Conservation (phyloP, 1,140 invertebrate species). For the Eupeodes corollae region DNA sequence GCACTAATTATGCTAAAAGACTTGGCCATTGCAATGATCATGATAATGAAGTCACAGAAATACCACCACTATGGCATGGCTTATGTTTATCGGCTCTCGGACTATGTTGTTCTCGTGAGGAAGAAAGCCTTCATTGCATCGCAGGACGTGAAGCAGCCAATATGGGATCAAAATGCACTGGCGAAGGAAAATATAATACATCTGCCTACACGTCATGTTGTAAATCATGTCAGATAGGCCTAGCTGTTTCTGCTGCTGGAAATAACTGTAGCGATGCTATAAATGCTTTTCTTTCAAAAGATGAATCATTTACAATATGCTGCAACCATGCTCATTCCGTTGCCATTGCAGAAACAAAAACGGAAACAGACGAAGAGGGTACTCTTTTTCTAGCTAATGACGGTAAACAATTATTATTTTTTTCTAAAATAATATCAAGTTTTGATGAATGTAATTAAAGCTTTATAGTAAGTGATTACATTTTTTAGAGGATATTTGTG, state of each 20-base stretch:
- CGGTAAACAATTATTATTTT: conserved; percentile 16
- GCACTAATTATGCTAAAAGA: conserved; percentile 17
- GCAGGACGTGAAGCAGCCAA: conserved; percentile 25
- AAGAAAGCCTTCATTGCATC: conserved; percentile 20
- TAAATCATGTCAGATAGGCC: conserved; percentile 29
- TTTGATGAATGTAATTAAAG: conserved; percentile 10
- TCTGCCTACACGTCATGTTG: conserved; percentile 23
- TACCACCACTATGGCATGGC: conserved; percentile 25
- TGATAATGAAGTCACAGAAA: conserved; percentile 12
- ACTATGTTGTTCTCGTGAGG: conserved; percentile 27
- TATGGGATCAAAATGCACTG: conserved; percentile 15
- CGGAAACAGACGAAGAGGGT: background rate
- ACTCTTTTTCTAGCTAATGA: conserved; percentile 1
- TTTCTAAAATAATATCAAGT: conserved; percentile 12
- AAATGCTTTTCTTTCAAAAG: conserved; percentile 21
- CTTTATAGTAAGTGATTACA: conserved; percentile 15
- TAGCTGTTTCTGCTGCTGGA: conserved; percentile 27
- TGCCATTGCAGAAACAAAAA: conserved; percentile 3
- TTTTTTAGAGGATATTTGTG: conserved; percentile 48
- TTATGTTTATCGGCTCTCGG: conserved; percentile 27
- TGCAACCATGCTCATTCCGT: conserved; percentile 10
- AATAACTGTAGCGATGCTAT: conserved; percentile 23
- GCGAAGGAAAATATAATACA: conserved; percentile 10
- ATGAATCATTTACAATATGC: conserved; percentile 26
- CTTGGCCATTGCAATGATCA: conserved; percentile 14